phyloP scores from a whole-genome alignment of 2,888 invertebrate genomes.

The Glaucopsyche alexis region DNA sequence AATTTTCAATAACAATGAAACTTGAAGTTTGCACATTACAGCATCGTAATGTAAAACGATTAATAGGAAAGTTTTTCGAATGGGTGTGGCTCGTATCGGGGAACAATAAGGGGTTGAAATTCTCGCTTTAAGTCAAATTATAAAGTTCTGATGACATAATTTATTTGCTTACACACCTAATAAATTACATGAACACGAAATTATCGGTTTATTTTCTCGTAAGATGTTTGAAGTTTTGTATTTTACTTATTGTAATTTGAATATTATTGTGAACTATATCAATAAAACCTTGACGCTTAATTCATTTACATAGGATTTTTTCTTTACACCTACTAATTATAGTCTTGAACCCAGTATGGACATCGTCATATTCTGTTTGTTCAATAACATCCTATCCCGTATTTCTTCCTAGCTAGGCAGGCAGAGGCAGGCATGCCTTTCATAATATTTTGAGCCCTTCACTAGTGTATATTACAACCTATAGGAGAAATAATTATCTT shows the following conservation, averaged over 20 bases:
- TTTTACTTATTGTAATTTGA: neutral
- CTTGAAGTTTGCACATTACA: constrained; percentile 65
- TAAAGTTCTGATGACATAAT: constrained; percentile 19
- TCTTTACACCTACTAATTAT: too few relatives aligned
- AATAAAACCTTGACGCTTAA: too few relatives aligned
- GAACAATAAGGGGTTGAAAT: constrained; percentile 52
- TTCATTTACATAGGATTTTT: too few relatives aligned
- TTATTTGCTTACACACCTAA: constrained; percentile 17
- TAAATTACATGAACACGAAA: neutral
- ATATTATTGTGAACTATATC: too few relatives aligned
- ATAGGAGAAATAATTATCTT: too few relatives aligned
- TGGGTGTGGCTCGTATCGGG: constrained; percentile 53
- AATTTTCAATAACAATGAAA: constrained; percentile 57
- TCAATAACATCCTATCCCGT: too few relatives aligned
- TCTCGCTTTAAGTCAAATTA: constrained; percentile 34
- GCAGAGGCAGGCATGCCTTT: too few relatives aligned
- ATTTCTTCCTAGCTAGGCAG: too few relatives aligned
- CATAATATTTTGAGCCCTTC: too few relatives aligned
- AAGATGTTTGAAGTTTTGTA: neutral
- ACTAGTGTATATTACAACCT: too few relatives aligned
- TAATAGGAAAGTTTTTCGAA: constrained; percentile 73
- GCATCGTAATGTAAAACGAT: constrained; percentile 71
- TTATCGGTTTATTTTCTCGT: neutral
- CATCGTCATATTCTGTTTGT: too few relatives aligned
- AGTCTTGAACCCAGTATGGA: too few relatives aligned